Conservation (phyloP, 2,113 vertebrate species). For the Trichomycterus rosablanca region DNA sequence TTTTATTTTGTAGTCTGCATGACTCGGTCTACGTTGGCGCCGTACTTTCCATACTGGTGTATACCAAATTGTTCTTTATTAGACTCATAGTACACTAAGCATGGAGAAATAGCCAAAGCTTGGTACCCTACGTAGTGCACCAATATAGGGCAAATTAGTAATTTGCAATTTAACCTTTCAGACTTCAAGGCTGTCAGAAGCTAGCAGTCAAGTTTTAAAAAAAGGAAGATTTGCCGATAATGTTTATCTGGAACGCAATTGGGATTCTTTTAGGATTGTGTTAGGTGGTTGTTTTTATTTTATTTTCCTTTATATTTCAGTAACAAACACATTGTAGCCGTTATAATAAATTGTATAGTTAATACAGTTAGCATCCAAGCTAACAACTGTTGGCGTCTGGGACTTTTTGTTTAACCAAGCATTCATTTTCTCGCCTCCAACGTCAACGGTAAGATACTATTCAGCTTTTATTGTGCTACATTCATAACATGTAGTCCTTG, state of each 20-base stretch:
- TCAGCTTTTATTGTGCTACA: too few relatives aligned
- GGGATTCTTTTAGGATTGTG: too few relatives aligned
- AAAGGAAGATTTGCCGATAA: neutral
- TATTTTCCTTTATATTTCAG: too few relatives aligned
- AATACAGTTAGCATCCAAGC: too few relatives aligned
- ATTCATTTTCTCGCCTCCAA: neutral
- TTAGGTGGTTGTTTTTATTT: too few relatives aligned
- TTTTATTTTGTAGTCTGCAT: slow-evolving; percentile 9
- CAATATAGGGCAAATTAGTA: neutral
- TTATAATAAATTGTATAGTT: neutral
- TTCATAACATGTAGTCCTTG: too few relatives aligned
- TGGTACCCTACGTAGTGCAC: neutral
- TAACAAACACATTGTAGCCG: too few relatives aligned
- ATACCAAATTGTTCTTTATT: neutral
- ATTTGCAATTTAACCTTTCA: slow-evolving; percentile 19
- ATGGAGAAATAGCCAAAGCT: too few relatives aligned
- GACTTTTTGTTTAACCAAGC: neutral
- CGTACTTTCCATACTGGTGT: neutral
- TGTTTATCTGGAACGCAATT: too few relatives aligned
- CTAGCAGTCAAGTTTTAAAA: slow-evolving; percentile 28
- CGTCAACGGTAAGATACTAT: slow-evolving; percentile 10
- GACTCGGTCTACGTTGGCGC: neutral
- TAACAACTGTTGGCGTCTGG: neutral
- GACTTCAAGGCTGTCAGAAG: neutral
- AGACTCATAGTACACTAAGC: too few relatives aligned